Conservation (phyloP, 2,797 vertebrate genomes). For the Manis javanica region DNA sequence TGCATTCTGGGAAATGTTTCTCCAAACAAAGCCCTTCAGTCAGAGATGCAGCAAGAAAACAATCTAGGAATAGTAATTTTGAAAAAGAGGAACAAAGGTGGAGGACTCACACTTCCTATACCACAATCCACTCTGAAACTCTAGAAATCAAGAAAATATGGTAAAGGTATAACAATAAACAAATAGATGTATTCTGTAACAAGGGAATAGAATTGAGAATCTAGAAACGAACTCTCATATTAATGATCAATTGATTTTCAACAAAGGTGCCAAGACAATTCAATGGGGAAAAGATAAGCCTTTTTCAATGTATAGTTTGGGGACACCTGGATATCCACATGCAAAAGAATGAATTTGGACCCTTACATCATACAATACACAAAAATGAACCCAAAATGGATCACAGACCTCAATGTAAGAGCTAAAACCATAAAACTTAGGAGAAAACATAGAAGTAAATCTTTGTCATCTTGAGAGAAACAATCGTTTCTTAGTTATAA, state of each 20-base stretch:
- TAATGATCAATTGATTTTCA: neutral
- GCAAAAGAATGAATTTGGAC: neutral
- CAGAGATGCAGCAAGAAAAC: neutral
- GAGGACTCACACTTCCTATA: neutral
- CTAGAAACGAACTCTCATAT: neutral
- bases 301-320: neutral
- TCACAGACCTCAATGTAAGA: neutral
- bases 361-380: neutral
- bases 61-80: neutral
- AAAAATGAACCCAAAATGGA: conserved; percentile 4
- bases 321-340: neutral
- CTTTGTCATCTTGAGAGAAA: neutral
- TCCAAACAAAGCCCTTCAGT: neutral
- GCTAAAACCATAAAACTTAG: neutral
- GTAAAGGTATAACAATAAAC: neutral
- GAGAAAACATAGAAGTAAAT: neutral
- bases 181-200: neutral
- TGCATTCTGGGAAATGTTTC: neutral
- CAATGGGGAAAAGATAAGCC: neutral
- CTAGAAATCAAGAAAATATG: neutral
- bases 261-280: neutral
- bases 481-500: neutral
- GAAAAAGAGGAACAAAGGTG: neutral
- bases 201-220: neutral
- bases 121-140: neutral